phyloP scores from a whole-genome alignment of 2,113 vertebrate species.

The Montifringilla adamsi region DNA sequence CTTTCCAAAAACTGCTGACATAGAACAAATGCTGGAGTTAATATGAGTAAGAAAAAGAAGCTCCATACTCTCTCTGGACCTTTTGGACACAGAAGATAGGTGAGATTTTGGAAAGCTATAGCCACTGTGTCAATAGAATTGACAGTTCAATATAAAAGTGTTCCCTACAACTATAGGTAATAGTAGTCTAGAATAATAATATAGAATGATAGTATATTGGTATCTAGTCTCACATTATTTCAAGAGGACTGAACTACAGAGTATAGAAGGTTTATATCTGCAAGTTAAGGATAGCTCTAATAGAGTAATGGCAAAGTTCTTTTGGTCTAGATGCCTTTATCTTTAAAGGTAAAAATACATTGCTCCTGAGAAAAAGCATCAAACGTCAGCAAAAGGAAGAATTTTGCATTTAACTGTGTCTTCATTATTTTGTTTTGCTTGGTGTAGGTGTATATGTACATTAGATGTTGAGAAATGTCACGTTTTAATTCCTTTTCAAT shows the following conservation, averaged over 20 bases:
- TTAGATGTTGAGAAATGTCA: background rate
- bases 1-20: background rate
- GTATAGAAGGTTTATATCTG: background rate
- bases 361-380: background rate
- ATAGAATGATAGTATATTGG: too few species aligned
- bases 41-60: background rate
- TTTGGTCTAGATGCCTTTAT: background rate
- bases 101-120: background rate
- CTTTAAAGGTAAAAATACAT: background rate
- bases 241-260: background rate
- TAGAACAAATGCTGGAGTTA: background rate
- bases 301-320: background rate
- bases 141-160: background rate
- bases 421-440: background rate
- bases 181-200: background rate
- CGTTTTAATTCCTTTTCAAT: background rate
- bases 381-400: fast-evolving
- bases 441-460: background rate
- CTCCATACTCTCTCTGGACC: background rate
- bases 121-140: background rate
- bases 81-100: background rate
- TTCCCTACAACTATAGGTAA: background rate
- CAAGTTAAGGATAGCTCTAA: background rate
- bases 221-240: background rate
- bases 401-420: background rate